Base-by-base conservation (phyloP, 2,797 vertebrate species). In the Gallinago stenura region DNA sequence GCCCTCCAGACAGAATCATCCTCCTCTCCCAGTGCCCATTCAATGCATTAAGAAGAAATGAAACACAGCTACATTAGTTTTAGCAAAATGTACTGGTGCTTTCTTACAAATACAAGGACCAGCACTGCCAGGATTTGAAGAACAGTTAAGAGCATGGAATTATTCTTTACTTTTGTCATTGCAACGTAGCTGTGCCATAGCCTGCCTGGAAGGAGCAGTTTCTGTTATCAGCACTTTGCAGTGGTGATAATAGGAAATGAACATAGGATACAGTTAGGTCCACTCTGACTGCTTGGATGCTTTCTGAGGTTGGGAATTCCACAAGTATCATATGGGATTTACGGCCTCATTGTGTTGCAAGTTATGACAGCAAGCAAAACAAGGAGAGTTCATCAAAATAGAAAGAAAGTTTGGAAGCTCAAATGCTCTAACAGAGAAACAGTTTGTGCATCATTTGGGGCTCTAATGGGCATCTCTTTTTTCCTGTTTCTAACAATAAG, bases 131-230 rank as follows among this genome's bases (percentile, higher is more conserved):
- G 53, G 30, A 86, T 91, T 83, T 86, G 43, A 88, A 86, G 72
- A 81, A 79, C 89, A 90, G 3, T 76, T 89, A 69, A 90, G 45
- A 87, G 30, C 37, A 35, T 19, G 31, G 54, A 83, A 90, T 75
- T 86, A 71, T 61, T 62, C 35, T 88, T 93, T 80, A 46, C 43
- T 90, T 83, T 95, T 91, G 65, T 81, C 57, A 48, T 37, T 83
- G 76, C 31, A 22, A 46, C 24, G 31, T 4, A 80, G 28, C 51
- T 77, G 31, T 87, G 62, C 65, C 54, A 88, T 54, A 69, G n/a
- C 4, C 0, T 48, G 58, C 58, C 79, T 83, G 51, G 70, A 93
- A 57, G 56, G 50, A 85, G 46, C 31, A 57, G 35, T 31, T 72
- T 69, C 61, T 76, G 62, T 79, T 93, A 90, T 56, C 72, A 70